A percentile compares a stretch with the other conserved stretches of the same genome.
These are phyloP conservation scores for Carollia perspicillata DNA, from an alignment of 2,113 vertebrate species.

Conservation along the genomic window DNA sequence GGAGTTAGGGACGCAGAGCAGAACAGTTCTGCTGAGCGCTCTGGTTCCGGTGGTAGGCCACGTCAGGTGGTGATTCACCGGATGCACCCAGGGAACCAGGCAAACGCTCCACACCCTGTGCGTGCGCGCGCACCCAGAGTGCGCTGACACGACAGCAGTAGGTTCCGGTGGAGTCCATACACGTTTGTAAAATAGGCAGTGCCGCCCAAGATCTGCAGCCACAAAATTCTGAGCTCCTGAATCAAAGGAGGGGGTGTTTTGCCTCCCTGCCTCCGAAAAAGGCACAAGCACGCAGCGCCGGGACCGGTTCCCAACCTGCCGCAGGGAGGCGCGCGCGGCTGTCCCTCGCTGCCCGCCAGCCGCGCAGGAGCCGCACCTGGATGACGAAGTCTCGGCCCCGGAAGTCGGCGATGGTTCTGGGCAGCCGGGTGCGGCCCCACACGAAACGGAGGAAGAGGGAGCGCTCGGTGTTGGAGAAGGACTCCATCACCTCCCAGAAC, in stretches of 20 bases:
- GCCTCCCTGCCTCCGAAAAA: not conserved
- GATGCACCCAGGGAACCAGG: not conserved
- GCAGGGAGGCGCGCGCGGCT: too few relatives aligned
- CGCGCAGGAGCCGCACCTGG: conserved; percentile 84
- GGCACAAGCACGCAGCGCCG: not conserved
- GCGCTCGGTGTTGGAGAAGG: conserved; percentile 96
- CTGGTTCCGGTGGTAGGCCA: not conserved
- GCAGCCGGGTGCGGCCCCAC: conserved; percentile 96
- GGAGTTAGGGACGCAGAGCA: not conserved
- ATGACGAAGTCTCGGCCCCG: conserved; percentile 97
- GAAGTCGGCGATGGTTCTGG: conserved; percentile 98
- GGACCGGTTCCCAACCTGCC: too few relatives aligned
- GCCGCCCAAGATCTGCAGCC: not conserved
- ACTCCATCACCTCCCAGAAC: conserved; percentile 99
- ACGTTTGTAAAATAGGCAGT: not conserved
- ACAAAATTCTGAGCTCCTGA: not conserved
- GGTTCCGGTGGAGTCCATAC: not conserved
- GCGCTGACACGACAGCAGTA: not conserved
- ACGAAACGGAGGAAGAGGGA: conserved; percentile 97
- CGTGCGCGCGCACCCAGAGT: not conserved
- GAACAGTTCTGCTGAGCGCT: not conserved
- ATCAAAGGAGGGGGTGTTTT: not conserved
- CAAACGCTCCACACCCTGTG: not conserved
- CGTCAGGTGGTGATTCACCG: not conserved
- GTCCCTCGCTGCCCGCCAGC: not conserved